Percentiles rank a stretch among this genome's conserved stretches.
phyloP scores from a whole-genome alignment of 1,140 invertebrate species.

The Aplysia californica region DNA sequence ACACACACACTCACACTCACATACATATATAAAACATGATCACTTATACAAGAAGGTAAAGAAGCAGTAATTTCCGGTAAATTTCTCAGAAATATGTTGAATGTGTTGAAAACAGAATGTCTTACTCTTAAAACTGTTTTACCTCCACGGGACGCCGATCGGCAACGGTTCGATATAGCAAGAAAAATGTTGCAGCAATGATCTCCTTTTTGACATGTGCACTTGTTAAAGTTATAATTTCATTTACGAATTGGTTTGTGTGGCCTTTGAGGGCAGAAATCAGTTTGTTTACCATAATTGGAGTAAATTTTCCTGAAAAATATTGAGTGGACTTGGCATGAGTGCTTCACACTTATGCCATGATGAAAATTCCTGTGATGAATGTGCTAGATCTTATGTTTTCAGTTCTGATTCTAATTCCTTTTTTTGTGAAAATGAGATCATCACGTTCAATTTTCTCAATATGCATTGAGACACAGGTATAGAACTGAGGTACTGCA shows the following conservation, averaged over 20 bases:
- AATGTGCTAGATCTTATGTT: too few relatives aligned
- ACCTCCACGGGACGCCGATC: too few relatives aligned
- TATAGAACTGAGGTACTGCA: neutral
- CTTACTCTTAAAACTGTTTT: neutral
- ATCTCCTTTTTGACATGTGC: too few relatives aligned
- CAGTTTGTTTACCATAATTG: too few relatives aligned
- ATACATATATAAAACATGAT: neutral
- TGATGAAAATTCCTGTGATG: neutral
- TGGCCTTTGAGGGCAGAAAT: neutral
- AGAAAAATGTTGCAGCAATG: too few relatives aligned
- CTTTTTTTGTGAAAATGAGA: too few relatives aligned
- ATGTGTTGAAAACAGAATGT: neutral
- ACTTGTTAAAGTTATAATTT: neutral
- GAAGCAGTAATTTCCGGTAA: neutral
- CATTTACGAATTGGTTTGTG: neutral
- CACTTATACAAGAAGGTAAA: neutral
- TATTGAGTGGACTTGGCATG: neutral
- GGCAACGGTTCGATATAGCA: too few relatives aligned
- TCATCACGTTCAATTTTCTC: too few relatives aligned
- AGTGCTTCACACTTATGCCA: neutral
- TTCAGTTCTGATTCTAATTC: too few relatives aligned
- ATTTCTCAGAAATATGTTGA: neutral
- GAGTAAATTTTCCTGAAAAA: too few relatives aligned
- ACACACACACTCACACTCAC: neutral
- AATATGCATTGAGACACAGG: neutral